Evolutionary conservation across 2,888 invertebrate species (phyloP), one percentile per base, ranked within the genome.

Genomic region (Aleiodes testaceus): DNA sequence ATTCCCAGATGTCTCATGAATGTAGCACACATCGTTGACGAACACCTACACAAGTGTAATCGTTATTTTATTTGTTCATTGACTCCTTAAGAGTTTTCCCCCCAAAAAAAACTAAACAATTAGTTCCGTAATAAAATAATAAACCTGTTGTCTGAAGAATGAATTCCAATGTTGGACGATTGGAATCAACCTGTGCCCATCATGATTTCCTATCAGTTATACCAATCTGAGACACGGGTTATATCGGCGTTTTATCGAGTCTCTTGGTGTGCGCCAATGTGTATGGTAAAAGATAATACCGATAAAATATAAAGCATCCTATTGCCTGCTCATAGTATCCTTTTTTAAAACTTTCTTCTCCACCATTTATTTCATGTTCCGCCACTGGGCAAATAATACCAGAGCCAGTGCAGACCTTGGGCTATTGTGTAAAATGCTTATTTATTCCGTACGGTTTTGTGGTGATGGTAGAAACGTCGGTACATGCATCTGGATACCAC

Each of bases 221-320:
- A 76, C 49, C 67, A 74, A 76, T 76, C 76, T 73, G 75, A 70
- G 71, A 75, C 77, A 76, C 76, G 75, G 79, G 76, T 78, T 78
- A 74, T 76, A 77, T 70, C 70, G 12, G 47, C 20, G 55, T 73
- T 76, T 81, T 80, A 81, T 81, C 81, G 72, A 73, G 66, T 66
- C 70, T 42, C 52, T 72, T 73, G 70, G 70, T 59, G 63, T 53
- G 66, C 72, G 61, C 36, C 36, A 36, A 36, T 36, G 36, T 59
- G 59, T 59, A 59, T 42, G 50, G 42, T 59, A 59, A 59, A 18
- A 59, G 59, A 59, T 59, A 59, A 59, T 59, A 42, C 59, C 59
- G 59, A 59, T 59, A 59, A 59, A 59, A 59, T 59, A 59, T 59
- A 59, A 59, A 36, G 59, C 59, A 59, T 59, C 59, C 59, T 59